Conservation (phyloP, 2,797 vertebrate species). For the Siniperca undulata region DNA sequence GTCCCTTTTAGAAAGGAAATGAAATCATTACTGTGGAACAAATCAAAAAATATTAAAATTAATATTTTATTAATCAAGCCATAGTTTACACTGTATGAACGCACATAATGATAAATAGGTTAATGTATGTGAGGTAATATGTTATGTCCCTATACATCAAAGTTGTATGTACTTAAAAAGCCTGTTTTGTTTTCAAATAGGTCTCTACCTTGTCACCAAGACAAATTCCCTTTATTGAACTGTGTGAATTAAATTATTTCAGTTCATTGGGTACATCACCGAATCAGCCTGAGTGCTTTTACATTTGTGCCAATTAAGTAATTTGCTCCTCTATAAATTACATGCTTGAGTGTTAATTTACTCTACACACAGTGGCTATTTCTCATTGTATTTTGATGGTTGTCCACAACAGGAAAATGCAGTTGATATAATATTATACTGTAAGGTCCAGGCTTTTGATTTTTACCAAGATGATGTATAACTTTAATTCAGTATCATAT, state of each 20-base stretch:
- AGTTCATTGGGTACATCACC: slow-evolving; percentile 31
- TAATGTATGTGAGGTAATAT: not conserved
- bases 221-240: slow-evolving; percentile 29
- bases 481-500: not conserved
- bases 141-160: slow-evolving; percentile 1
- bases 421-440: not conserved
- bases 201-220: slow-evolving; percentile 15
- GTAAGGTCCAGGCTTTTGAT: not conserved
- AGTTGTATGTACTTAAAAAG: slow-evolving; percentile 11
- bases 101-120: slow-evolving; percentile 5
- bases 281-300: slow-evolving; percentile 40
- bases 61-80: not conserved
- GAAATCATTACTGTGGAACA: not conserved
- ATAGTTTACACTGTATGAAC: not conserved
- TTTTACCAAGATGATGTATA: slow-evolving; percentile 1
- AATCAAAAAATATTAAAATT: not conserved
- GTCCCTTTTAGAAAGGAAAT: not conserved
- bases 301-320: slow-evolving; percentile 48
- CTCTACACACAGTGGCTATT: not conserved
- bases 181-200: slow-evolving; percentile 34
- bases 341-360: slow-evolving; percentile 16
- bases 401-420: slow-evolving; percentile 6
- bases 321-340: slow-evolving; percentile 48
- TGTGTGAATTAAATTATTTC: slow-evolving; percentile 31
- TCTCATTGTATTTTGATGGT: slow-evolving; percentile 8